These are phyloP conservation scores for Entomyzon cyanotis DNA, from an alignment of 2,113 vertebrate species.

Conservation along the genomic window DNA sequence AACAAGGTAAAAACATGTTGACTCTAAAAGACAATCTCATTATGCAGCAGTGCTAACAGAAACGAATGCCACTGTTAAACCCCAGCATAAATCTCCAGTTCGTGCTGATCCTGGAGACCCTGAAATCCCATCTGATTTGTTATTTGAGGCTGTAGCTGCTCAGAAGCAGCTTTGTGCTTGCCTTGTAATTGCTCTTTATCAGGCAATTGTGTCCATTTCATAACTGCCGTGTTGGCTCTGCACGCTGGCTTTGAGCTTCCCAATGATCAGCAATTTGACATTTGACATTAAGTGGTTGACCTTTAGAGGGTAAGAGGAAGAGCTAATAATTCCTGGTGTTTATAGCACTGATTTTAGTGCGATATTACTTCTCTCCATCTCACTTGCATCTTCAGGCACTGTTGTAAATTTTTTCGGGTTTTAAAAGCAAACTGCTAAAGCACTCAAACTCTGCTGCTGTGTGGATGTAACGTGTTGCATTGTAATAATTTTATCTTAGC, in stretches of 20 bases:
- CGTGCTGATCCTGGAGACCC: slow-evolving; percentile 52
- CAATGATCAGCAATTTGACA: slow-evolving; percentile 18
- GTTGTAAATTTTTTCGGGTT: neutral
- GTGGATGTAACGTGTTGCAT: neutral
- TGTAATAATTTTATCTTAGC: neutral
- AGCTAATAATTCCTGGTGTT: slow-evolving; percentile 23
- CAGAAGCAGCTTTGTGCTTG: slow-evolving; percentile 19
- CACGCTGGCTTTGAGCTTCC: neutral
- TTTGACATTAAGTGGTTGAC: slow-evolving; percentile 46
- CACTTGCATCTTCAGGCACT: neutral
- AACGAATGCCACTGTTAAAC: slow-evolving; percentile 17
- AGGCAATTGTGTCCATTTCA: slow-evolving; percentile 24
- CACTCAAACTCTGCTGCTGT: neutral
- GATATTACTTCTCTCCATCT: neutral
- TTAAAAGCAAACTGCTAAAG: neutral
- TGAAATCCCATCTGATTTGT: slow-evolving; percentile 56
- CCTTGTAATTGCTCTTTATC: slow-evolving; percentile 54
- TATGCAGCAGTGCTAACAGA: slow-evolving; percentile 32
- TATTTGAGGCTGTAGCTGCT: neutral
- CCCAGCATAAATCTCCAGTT: slow-evolving; percentile 9
- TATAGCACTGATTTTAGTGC: neutral
- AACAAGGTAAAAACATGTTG: slow-evolving; percentile 7
- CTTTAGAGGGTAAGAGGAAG: slow-evolving; percentile 28
- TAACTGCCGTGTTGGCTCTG: neutral
- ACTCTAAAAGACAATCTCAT: slow-evolving; percentile 39